Percentiles rank a stretch among this genome's conserved stretches.
These are phyloP conservation scores for Coptodon rendalli DNA, from an alignment of 2,113 vertebrate species.

Conservation along the genomic window DNA sequence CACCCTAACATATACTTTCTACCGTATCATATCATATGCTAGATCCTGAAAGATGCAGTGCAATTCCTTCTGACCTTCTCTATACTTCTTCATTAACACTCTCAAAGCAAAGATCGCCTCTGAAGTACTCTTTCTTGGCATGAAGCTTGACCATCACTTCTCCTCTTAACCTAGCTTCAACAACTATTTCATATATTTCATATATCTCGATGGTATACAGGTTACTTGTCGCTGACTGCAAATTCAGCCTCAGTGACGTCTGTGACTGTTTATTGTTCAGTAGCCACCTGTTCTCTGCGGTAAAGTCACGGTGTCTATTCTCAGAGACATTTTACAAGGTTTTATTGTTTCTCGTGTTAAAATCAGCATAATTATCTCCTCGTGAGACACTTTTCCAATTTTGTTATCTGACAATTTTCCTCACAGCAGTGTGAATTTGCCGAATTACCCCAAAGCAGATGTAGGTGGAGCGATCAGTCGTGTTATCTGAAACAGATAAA, in stretches of 20 bases:
- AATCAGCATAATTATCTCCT: background rate
- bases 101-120: background rate
- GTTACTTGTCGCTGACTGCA: background rate
- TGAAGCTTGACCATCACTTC: background rate
- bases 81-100: background rate
- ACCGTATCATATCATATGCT: background rate
- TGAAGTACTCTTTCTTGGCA: background rate
- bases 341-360: background rate
- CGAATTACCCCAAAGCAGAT: background rate
- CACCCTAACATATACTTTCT: background rate
- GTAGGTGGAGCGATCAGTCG: background rate
- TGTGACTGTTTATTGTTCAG: background rate
- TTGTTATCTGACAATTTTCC: constrained; percentile 4
- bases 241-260: background rate
- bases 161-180: background rate
- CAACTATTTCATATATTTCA: background rate
- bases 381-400: background rate
- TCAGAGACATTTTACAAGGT: background rate
- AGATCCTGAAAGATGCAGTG: background rate
- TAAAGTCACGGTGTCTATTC: background rate
- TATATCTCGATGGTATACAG: background rate
- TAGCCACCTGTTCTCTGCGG: background rate
- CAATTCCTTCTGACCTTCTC: background rate
- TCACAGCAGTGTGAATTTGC: background rate
- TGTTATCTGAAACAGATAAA: constrained; percentile 10